These are phyloP conservation scores for Teleogryllus oceanicus DNA, from an alignment of 2,888 invertebrate species.

Conservation along the genomic window DNA sequence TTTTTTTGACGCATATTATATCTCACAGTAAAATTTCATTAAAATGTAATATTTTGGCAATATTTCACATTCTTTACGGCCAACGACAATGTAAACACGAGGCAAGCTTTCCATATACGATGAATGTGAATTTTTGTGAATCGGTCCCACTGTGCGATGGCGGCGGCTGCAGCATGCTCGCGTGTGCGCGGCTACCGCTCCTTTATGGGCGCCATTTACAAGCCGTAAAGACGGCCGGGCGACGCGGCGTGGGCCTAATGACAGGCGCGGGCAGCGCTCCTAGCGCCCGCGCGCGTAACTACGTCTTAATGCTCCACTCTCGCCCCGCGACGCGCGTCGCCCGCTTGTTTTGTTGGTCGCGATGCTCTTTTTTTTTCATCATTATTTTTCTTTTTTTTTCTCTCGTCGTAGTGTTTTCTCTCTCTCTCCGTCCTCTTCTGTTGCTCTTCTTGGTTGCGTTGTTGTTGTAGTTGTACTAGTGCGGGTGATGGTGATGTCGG, in stretches of 20 bases:
- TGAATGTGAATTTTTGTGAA: not conserved
- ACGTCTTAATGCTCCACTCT: conserved; percentile 5
- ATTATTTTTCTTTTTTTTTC: not conserved
- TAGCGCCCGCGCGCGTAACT: not conserved
- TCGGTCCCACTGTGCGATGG: not conserved
- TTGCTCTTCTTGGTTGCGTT: no score
- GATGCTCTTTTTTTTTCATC: not conserved
- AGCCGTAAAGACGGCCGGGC: not conserved
- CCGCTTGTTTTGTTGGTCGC: not conserved
- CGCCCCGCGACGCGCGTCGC: not conserved
- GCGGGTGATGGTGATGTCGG: not conserved
- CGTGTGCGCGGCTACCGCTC: not conserved
- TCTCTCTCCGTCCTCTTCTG: no score
- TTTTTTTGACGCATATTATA: no score
- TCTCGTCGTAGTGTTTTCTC: not conserved
- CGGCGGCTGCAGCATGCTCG: not conserved
- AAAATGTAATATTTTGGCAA: no score
- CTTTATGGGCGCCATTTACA: conserved; percentile 18
- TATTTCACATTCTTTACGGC: no score
- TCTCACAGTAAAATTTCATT: no score
- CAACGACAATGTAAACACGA: no score
- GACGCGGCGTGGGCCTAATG: not conserved
- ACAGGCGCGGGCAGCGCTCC: not conserved
- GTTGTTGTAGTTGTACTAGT: no score
- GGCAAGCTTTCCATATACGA: no score